Conservation (phyloP, 2,888 invertebrate species). For the Metallyticus violacea region DNA sequence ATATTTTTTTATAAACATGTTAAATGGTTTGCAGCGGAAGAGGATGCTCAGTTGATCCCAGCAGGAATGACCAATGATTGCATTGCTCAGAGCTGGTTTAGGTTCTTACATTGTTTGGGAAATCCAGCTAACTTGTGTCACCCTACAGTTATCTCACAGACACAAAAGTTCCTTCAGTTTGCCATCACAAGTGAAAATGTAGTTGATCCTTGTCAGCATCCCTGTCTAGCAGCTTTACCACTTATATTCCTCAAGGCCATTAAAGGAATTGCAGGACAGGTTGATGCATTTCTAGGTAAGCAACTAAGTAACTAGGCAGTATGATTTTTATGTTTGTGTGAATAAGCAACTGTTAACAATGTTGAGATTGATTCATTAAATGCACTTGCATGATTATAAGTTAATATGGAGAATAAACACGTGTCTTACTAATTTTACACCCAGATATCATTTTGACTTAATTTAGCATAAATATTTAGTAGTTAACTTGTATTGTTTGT, state of each 20-base stretch:
- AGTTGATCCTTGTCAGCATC: conserved; percentile 88
- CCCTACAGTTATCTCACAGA: conserved; percentile 73
- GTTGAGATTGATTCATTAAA: background rate
- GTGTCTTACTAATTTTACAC: no score
- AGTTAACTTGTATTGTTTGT: no score
- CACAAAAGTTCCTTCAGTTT: conserved; percentile 75
- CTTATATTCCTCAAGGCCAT: conserved; percentile 91
- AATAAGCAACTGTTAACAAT: background rate
- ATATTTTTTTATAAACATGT: no score
- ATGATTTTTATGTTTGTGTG: background rate
- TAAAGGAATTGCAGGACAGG: conserved; percentile 82
- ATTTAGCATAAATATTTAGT: no score
- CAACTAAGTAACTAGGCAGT: conserved; percentile 28
- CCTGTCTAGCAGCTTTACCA: conserved; percentile 78
- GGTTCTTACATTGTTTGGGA: conserved; percentile 89
- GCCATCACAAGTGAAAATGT: conserved; percentile 67
- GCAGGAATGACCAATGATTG: conserved; percentile 83
- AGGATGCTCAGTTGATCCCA: conserved; percentile 79
- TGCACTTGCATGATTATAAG: background rate
- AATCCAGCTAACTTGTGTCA: conserved; percentile 91
- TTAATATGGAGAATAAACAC: background rate
- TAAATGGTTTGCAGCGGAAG: conserved; percentile 62
- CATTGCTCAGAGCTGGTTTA: conserved; percentile 93
- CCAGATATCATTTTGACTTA: no score
- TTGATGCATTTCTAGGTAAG: conserved; percentile 92